phyloP scores from a whole-genome alignment of 2,888 invertebrate species.

The Timandra comae region DNA sequence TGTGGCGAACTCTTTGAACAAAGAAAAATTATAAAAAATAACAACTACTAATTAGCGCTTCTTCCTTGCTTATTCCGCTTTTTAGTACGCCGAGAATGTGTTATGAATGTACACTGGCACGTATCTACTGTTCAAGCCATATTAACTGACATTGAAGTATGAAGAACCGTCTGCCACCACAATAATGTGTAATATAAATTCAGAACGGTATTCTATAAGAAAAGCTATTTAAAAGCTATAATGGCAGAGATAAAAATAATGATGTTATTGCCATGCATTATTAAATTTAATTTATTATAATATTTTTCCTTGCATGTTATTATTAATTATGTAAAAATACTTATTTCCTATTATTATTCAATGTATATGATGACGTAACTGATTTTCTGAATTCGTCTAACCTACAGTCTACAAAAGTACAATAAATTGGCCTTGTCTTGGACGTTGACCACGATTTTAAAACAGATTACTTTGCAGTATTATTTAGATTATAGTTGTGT shows the following conservation, averaged over 20 bases:
- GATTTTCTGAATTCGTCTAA: too few relatives aligned
- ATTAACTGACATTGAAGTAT: slow-evolving; percentile 34
- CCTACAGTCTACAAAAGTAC: slow-evolving; percentile 35
- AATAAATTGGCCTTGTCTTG: slow-evolving; percentile 49
- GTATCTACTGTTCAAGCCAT: slow-evolving; percentile 41
- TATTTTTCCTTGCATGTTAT: too few relatives aligned
- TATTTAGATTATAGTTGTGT: slow-evolving; percentile 49
- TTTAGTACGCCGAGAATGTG: slow-evolving; percentile 43
- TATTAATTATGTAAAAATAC: too few relatives aligned
- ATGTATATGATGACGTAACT: too few relatives aligned
- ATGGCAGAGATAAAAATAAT: slow-evolving; percentile 37
- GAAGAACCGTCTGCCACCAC: slow-evolving; percentile 37
- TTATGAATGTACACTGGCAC: slow-evolving; percentile 40
- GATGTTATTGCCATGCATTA: slow-evolving; percentile 33
- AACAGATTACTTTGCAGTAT: slow-evolving; percentile 51
- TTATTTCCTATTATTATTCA: too few relatives aligned
- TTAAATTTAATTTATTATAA: too few relatives aligned
- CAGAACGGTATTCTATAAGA: slow-evolving; percentile 39
- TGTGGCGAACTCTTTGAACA: too few relatives aligned
- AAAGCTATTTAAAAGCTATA: slow-evolving; percentile 23
- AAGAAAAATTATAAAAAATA: too few relatives aligned
- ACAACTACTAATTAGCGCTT: too few relatives aligned
- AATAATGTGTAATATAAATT: slow-evolving; percentile 61
- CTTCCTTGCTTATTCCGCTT: slow-evolving; percentile 38
- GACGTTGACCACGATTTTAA: slow-evolving; percentile 46